Evolutionary conservation across 2,113 vertebrate genomes (phyloP), one percentile per base, ranked within the genome.

Genomic region (Istiophorus platypterus): DNA sequence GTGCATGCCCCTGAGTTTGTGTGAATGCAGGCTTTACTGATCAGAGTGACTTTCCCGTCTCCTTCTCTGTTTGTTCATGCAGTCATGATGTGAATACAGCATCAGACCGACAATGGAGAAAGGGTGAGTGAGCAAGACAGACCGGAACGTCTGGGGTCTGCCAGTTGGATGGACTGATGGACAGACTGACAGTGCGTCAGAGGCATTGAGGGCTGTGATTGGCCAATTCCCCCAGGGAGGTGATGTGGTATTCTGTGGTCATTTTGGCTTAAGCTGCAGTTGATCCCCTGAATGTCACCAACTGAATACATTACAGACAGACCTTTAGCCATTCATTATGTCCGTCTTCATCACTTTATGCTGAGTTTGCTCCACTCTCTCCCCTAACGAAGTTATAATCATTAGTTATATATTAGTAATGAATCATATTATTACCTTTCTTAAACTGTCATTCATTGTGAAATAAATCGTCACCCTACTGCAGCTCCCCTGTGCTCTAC

Each of bases 11-110:
- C 8, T 57, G 39, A 26, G 20, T 74, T 54, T 69, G 24, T 79
- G n/a, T 81, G 72, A 45, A n/a, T 27, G 64, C 71, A 51, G 56
- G 65, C n/a, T 66, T 85, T 76, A 72, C 37, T 1, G 54, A 82
- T 88, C 78, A 31, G 54, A 49, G 54, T 85, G 78, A 89, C 90
- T 90, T 93, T 89, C 76, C 61, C 12, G 15, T 81, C 80, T 87
- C 88, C 89, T 90, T 86, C 65, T 51, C 67, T 85, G 88, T 83
- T 79, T 84, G 71, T 31, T 67, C 49, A 14, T 41, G 49, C n/a
- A 63, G 77, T 57, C 84, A 61, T 82, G 74, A 88, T 69, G 74
- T 66, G 85, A 87, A 77, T 76, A 57, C 72, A 24, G 52, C 66
- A 86, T 87, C 76, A 81, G 82, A 58, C 58, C 78, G 68, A 84